Evolutionary conservation across 2,888 invertebrate species (phyloP), one percentile per base, ranked within the genome.

Genomic region (Pogonocherus hispidulus): DNA sequence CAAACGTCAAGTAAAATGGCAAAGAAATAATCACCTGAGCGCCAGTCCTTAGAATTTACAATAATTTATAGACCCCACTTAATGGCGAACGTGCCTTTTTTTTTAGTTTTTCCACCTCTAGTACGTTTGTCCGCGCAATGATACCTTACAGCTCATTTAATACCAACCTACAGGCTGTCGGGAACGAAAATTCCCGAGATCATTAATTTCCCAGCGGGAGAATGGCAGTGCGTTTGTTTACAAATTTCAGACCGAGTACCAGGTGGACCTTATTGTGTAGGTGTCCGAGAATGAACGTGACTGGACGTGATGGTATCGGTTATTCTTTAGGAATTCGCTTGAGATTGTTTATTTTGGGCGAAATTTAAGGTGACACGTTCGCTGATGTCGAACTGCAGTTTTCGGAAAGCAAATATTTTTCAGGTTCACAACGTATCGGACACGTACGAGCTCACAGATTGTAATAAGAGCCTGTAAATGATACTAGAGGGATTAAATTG

Each of bases 51-150:
- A n/a, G n/a, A n/a, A n/a, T n/a, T n/a, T n/a, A 20, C 6, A 49
- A 49, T 49, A 49, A 49, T 49, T 3, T 49, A 49, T 49, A 20
- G 49, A n/a, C 11, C n/a, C 4, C 49, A 49, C 49, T 49, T 49
- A 49, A 49, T 49, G 19, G 49, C 49, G 9, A 19, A 8, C 49
- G n/a, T 11, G 19, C 1, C 5, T 49, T 49, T 49, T 20, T 18
- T 49, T n/a, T 49, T 49, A 20, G 8, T 19, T 46, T 46, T 46
- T 46, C 18, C 44, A 32, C 2, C 32, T 8, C 8, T 32, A 11
- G 32, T 2, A 32, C 32, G 11, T 11, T 32, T 32, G 32, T 8
- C 2, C 8, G 8, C 0, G 9, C 32, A 2, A 32, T 8, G 9
- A 11, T 9, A 11, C 9, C 32, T 32, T 32, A 32, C 32, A 32